Evolutionary conservation across 2,113 vertebrate species (phyloP).

Genomic region (Rhinichthys klamathensis): DNA sequence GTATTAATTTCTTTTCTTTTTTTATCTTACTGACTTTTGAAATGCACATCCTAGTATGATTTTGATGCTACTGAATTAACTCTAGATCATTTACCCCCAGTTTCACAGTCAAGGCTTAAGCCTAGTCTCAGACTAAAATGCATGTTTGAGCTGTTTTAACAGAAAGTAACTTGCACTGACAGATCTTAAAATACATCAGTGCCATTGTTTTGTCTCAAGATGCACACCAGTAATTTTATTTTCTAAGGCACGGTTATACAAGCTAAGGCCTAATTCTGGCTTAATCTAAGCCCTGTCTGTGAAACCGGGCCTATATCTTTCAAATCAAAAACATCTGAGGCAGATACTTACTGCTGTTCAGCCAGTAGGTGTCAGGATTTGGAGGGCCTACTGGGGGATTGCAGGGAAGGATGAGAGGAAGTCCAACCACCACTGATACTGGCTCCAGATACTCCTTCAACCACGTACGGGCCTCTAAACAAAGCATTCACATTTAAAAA

Average conservation of each 20-base stretch:
- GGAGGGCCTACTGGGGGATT: slow-evolving; percentile 91
- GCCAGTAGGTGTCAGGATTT: slow-evolving; percentile 93
- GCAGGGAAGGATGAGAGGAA: slow-evolving; percentile 88
- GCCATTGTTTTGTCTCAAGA: too few species aligned
- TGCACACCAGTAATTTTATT: too few species aligned
- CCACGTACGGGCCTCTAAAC: slow-evolving; percentile 91
- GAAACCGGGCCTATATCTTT: background rate
- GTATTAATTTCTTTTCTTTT: too few species aligned
- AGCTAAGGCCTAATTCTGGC: too few species aligned
- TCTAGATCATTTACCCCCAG: too few species aligned
- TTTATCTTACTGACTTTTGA: background rate
- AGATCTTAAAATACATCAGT: too few species aligned
- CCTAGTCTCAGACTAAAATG: too few species aligned
- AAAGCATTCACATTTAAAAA: slow-evolving; percentile 25
- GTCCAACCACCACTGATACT: slow-evolving; percentile 88
- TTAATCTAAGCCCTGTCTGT: too few species aligned
- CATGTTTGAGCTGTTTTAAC: too few species aligned
- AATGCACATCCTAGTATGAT: background rate
- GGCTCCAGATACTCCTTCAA: slow-evolving; percentile 93
- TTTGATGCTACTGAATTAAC: background rate
- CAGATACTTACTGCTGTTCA: slow-evolving; percentile 88
- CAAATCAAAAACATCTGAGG: background rate
- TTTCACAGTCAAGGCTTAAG: too few species aligned
- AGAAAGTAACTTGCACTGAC: too few species aligned
- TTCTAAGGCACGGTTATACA: too few species aligned